A percentile compares a stretch with the other conserved stretches of the same genome.
Evolutionary conservation across 92 coral and sea anemone genomes (phyloP).

Genomic region (Palythoa heliodiscus): DNA sequence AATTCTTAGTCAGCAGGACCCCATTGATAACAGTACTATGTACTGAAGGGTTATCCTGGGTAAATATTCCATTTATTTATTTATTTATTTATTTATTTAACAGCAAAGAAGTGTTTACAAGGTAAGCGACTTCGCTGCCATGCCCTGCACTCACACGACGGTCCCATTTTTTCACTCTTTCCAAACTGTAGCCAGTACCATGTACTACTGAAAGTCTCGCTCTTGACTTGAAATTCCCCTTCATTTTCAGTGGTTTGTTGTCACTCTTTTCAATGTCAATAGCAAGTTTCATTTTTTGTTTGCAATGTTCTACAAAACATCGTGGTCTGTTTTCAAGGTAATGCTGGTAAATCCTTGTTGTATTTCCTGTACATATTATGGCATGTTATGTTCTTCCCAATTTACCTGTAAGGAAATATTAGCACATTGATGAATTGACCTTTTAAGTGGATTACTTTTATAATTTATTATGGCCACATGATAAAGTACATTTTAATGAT

Average conservation of each 20-base stretch:
- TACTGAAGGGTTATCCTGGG: no score
- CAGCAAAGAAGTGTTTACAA: conserved; percentile 39
- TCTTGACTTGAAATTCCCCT: not conserved
- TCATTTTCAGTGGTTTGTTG: not conserved
- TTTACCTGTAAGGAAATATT: not conserved
- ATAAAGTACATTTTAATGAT: no score
- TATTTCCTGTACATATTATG: conserved; percentile 10
- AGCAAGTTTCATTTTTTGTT: not conserved
- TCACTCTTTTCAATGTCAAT: not conserved
- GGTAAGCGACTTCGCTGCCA: conserved; percentile 18
- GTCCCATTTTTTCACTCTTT: not conserved
- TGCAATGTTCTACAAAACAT: conserved; percentile 3
- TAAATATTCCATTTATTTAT: no score
- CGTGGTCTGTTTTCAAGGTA: conserved; percentile 19
- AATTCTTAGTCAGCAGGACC: no score
- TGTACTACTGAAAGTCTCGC: no score
- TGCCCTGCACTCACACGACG: conserved; percentile 24
- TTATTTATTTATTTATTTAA: no score
- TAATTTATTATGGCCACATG: no score
- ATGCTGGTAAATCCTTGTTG: conserved; percentile 1
- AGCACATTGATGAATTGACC: no score
- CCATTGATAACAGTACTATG: no score
- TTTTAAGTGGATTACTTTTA: no score
- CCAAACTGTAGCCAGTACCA: no score
- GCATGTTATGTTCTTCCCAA: conserved; percentile 13